Percentiles rank a stretch among this genome's conserved stretches.
Evolutionary conservation across 2,888 invertebrate species (phyloP).

Genomic region (Ceraclea dissimilis): DNA sequence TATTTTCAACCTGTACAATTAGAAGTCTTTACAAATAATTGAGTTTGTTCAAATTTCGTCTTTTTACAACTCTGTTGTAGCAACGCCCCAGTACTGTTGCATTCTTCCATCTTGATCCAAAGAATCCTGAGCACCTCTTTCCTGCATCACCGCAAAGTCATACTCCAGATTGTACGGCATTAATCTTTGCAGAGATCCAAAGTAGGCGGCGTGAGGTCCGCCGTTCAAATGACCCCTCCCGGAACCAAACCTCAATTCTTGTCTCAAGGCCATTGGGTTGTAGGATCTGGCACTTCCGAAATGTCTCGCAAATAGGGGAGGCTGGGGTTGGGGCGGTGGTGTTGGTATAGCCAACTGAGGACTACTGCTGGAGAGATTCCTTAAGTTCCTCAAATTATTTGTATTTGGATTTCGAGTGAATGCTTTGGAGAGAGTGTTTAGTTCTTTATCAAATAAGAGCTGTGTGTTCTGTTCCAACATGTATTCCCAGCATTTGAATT

Average conservation of each 20-base stretch:
- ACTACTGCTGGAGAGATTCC: conserved; percentile 61
- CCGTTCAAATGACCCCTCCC: conserved; percentile 54
- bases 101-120: conserved; percentile 74
- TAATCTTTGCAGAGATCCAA: conserved; percentile 73
- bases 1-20: too few species aligned
- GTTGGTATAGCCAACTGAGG: conserved; percentile 53
- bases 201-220: conserved; percentile 81
- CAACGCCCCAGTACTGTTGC: conserved; percentile 88
- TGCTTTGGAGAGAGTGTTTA: conserved; percentile 68
- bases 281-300: conserved; percentile 77
- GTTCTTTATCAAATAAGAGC: conserved; percentile 77
- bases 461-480: conserved; percentile 89
- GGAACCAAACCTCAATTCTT: conserved; percentile 51
- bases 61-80: conserved; percentile 73
- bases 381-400: conserved; percentile 48
- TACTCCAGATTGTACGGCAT: conserved; percentile 81
- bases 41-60: too few species aligned
- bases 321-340: conserved; percentile 32
- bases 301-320: conserved; percentile 61
- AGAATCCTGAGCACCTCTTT: conserved; percentile 64
- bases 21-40: too few species aligned
- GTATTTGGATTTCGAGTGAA: conserved; percentile 46
- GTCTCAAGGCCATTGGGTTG: conserved; percentile 54
- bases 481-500: conserved; percentile 89
- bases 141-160: conserved; percentile 77